Percentiles rank a stretch among this genome's conserved stretches.
These are phyloP conservation scores for Gallinago media DNA, from an alignment of 2,113 vertebrate species.

Conservation along the genomic window DNA sequence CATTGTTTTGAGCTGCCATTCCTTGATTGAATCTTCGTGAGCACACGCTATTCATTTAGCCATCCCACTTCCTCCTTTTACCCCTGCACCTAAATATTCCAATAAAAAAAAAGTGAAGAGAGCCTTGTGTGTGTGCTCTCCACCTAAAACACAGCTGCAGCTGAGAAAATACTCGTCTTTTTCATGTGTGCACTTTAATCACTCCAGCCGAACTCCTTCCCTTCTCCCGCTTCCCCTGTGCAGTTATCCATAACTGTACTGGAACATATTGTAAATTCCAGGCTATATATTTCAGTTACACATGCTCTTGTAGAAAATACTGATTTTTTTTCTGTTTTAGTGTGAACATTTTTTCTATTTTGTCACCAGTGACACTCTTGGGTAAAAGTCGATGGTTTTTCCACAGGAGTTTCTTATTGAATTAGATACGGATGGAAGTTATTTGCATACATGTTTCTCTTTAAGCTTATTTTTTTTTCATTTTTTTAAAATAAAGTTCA, in stretches of 20 bases:
- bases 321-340: not conserved
- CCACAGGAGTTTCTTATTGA: not conserved
- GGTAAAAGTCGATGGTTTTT: not conserved
- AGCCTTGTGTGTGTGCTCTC: constrained; percentile 62
- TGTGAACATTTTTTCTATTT: not conserved
- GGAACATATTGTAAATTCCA: constrained; percentile 20
- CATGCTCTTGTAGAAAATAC: not conserved
- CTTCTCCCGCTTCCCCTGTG: constrained; percentile 1
- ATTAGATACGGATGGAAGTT: not conserved
- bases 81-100: constrained; percentile 58
- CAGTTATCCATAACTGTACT: constrained; percentile 20
- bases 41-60: constrained; percentile 60
- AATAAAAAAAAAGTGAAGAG: constrained; percentile 70
- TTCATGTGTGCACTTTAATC: constrained; percentile 67
- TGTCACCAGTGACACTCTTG: not conserved
- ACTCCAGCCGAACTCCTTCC: not conserved
- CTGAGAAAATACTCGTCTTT: constrained; percentile 69
- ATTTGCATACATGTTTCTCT: not conserved
- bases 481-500: not conserved
- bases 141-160: constrained; percentile 71
- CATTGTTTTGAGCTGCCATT: constrained; percentile 60
- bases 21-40: constrained; percentile 51
- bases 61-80: constrained; percentile 62
- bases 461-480: not conserved
- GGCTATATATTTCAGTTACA: not conserved